Conservation (phyloP, 2,113 vertebrate genomes). For the Dipodomys spectabilis region DNA sequence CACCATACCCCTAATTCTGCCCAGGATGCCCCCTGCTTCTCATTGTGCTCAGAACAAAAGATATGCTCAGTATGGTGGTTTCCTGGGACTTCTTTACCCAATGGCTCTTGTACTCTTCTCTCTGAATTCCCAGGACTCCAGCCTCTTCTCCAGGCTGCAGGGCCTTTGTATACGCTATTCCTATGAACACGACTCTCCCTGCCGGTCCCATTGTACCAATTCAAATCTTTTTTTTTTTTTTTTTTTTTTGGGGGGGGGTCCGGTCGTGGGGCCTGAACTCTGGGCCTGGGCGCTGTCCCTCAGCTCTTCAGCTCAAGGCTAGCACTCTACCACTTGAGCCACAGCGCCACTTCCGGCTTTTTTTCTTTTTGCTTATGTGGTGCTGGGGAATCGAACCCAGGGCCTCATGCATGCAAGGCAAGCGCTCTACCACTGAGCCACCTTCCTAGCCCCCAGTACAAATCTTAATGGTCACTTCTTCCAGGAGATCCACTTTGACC, state of each 20-base stretch:
- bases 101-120: neutral
- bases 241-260: too few species aligned
- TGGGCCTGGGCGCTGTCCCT: too few species aligned
- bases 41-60: neutral
- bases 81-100: neutral
- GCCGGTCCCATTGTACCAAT: neutral
- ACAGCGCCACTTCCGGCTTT: too few species aligned
- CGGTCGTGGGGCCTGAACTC: too few species aligned
- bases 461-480: neutral
- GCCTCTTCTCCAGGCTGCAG: neutral
- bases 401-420: too few species aligned
- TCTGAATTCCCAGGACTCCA: neutral
- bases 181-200: neutral
- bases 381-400: too few species aligned
- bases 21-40: neutral
- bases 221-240: neutral
- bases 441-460: neutral
- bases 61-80: neutral
- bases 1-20: neutral
- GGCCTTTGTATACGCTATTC: slow-evolving; percentile 13
- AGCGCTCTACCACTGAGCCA: too few species aligned
- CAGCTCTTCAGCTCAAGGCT: too few species aligned
- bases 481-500: slow-evolving; percentile 5
- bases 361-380: too few species aligned
- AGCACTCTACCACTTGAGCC: too few species aligned